Base-by-base conservation (phyloP, 2,113 vertebrate genomes). In the Microtus montanus region DNA sequence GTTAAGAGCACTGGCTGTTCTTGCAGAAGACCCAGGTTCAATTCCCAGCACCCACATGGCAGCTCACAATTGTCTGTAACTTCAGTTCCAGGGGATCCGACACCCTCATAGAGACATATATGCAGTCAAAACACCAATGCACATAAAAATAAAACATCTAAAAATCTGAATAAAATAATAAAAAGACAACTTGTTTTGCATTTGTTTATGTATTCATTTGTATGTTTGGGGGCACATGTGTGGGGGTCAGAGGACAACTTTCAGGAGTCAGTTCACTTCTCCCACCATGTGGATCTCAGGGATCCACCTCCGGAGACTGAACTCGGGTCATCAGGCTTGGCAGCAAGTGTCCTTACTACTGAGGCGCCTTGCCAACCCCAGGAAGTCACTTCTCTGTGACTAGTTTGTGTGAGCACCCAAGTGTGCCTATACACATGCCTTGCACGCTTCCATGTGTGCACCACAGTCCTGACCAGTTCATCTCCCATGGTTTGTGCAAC, bases 341-440 rank as follows among this genome's bases (percentile, higher is more conserved):
- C 38, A 68, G 61, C 83, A 66, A 85, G 26, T 35, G 41, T 19
- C 83, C 63, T 68, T 47, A 66, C 61, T 6, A 44, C 61, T 85
- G 82, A 85, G 82, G 8, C 9, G 1, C 63, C 38, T 41, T 66
- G 82, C 14, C 41, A 85, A 35, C 3, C 17, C 63, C 41, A 66
- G 66, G 58, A n/a, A 80, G 80, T 54, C 5, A 7, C 20, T 41
- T 66, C 20, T 77, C 7, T 75, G 20, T 8, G 38, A 26, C 3
- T 15, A 10, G 3, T 0, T 38, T 19, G 13, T 38, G 13, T 61
- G 33, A 71, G n/a, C 6, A 47, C 9, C 33, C 30, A 20, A 4
- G 3, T 6, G 52, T 70, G 84, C 84, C 64, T 70, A 26, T 33
- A 24, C 20, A 70, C 20, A 9, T 3, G 44, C 12, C 28, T 0